A percentile compares a stretch with the other conserved stretches of the same genome.
phyloP scores from a whole-genome alignment of 2,888 invertebrate species.

The Slavum lentiscoides region DNA sequence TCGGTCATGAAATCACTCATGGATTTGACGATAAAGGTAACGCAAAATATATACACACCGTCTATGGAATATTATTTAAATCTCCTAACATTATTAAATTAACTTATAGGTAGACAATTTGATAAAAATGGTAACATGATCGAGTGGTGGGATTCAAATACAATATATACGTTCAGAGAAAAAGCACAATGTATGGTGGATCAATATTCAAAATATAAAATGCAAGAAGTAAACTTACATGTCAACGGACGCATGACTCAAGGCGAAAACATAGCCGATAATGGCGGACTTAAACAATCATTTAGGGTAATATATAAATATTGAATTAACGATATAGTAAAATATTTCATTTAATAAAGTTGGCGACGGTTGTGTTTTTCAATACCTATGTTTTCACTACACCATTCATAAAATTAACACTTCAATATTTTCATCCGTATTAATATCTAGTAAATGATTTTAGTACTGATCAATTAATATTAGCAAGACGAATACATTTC shows the following conservation, averaged over 20 bases:
- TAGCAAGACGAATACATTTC: too few relatives aligned
- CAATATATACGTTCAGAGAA: constrained; percentile 77
- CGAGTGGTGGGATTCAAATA: constrained; percentile 90
- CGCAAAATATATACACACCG: neutral
- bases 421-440: too few relatives aligned
- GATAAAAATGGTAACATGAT: constrained; percentile 87
- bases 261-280: constrained; percentile 92
- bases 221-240: constrained; percentile 74
- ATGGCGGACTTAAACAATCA: constrained; percentile 87
- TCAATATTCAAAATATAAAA: constrained; percentile 74
- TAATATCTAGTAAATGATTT: too few relatives aligned
- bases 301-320: constrained; percentile 68
- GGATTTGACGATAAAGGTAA: constrained; percentile 81
- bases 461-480: too few relatives aligned
- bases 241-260: constrained; percentile 77
- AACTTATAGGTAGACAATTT: constrained; percentile 73
- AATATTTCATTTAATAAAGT: too few relatives aligned
- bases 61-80: neutral
- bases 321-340: neutral
- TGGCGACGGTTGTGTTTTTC: too few relatives aligned
- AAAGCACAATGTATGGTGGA: constrained; percentile 84
- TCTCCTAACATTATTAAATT: neutral
- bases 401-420: too few relatives aligned
- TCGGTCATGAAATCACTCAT: constrained; percentile 84
- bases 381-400: too few relatives aligned